Evolutionary conservation across 2,113 vertebrate genomes (phyloP), one percentile per base, ranked within the genome.

Genomic region (Nibea coibor): DNA sequence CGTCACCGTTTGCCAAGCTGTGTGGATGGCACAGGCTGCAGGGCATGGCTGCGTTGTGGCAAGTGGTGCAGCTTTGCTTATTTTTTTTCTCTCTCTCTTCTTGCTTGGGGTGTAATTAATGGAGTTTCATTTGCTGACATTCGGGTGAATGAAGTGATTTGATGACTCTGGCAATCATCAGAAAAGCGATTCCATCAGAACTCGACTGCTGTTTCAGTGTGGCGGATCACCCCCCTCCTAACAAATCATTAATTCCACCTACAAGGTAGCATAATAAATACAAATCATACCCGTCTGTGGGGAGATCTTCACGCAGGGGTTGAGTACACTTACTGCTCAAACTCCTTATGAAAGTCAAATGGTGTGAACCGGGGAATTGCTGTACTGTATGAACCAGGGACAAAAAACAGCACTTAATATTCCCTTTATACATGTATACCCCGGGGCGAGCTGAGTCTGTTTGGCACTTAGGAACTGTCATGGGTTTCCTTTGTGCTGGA

Each of bases 281-380:
- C 53, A 78, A 85, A 80, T 81, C 69, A 54, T 56, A 83, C 43
- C 24, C 74, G 78, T 86, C 89, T 62, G 2, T 15, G 3, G 87
- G 82, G 87, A 86, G 71, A 61, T 72, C 48, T 84, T 81, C 80
- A 67, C 16, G 59, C 82, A 70, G 64, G 65, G 78, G 78, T 85
- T 80, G 80, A 85, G 68, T 67, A 73, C 88, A 85, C 67, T 90
- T 85, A 77, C 80, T 82, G 86, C 79, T 92, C 85, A 88, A 78
- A 80, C 79, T 86, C 83, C 86, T 82, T 61, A 79, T 90, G 81
- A 87, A 88, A 91, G 91, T 90, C 86, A 91, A 89, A 88, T 58
- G 61, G 42, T 83, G 83, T 31, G 57, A 81, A 59, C 76, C 20
- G 26, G 81, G 84, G 86, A 84, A 54, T 80, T 66, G 50, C 66